Evolutionary conservation across 2,797 vertebrate genomes (phyloP).

Genomic region (Serranus cabrilla): DNA sequence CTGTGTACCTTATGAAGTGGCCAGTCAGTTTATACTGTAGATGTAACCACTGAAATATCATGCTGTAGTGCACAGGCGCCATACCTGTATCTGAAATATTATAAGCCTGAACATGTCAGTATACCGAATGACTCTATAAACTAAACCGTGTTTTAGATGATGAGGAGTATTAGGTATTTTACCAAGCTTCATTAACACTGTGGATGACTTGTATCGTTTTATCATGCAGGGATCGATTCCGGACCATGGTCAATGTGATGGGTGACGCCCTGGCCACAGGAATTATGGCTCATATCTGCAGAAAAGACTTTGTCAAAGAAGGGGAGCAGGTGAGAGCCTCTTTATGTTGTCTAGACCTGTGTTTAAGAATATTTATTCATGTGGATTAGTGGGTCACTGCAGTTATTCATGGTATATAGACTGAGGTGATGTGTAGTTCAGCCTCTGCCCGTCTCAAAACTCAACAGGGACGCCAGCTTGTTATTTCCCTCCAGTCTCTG

Average conservation of each 20-base stretch:
- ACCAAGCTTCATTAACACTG: not conserved
- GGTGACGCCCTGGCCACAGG: constrained; percentile 95
- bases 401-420: not conserved
- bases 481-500: too few relatives aligned
- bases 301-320: constrained; percentile 95
- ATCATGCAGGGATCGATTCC: constrained; percentile 92
- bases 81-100: too few relatives aligned
- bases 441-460: too few relatives aligned
- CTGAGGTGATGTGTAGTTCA: too few relatives aligned
- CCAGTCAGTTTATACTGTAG: not conserved
- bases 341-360: too few relatives aligned
- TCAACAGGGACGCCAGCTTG: too few relatives aligned
- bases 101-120: not conserved
- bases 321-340: constrained; percentile 89
- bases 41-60: not conserved
- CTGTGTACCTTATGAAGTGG: too few relatives aligned
- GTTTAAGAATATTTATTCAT: not conserved
- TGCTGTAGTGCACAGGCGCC: too few relatives aligned
- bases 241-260: constrained; percentile 99
- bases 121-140: not conserved
- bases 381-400: not conserved
- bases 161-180: not conserved
- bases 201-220: constrained; percentile 14
- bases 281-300: constrained; percentile 98
- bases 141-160: not conserved